Conservation (phyloP, 2,797 vertebrate genomes). For the Thalassophryne amazonica region DNA sequence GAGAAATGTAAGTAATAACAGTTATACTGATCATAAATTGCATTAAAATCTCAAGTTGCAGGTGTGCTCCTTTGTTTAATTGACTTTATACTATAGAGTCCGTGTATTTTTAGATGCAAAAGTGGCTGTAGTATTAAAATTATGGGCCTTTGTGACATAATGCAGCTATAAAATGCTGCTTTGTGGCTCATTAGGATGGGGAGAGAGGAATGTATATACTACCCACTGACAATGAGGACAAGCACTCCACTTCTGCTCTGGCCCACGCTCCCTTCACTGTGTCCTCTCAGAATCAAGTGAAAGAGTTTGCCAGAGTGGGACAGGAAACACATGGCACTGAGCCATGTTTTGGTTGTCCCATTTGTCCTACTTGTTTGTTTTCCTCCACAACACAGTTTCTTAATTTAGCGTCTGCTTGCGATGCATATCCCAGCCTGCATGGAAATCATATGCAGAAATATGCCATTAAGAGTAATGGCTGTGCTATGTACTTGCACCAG, state of each 20-base stretch:
- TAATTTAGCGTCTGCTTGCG: not conserved
- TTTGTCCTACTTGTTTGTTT: constrained; percentile 29
- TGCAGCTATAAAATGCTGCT: constrained; percentile 21
- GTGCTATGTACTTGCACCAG: not conserved
- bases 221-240: constrained; percentile 31
- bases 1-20: constrained; percentile 6
- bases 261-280: constrained; percentile 26
- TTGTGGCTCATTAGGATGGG: constrained; percentile 37
- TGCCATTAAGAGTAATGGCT: not conserved
- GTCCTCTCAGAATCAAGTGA: constrained; percentile 22
- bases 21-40: not conserved
- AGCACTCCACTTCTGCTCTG: constrained; percentile 15
- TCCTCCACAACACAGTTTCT: constrained; percentile 2
- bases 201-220: constrained; percentile 10
- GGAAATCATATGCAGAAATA: not conserved
- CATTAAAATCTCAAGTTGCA: constrained; percentile 13
- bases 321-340: constrained; percentile 28
- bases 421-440: not conserved
- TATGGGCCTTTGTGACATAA: constrained; percentile 8
- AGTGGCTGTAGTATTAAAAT: constrained; percentile 16
- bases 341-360: constrained; percentile 36
- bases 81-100: not conserved
- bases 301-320: constrained; percentile 38
- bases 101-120: constrained; percentile 11
- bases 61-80: not conserved